Conservation (phyloP, 2,888 invertebrate species). For the Noctua janthe region DNA sequence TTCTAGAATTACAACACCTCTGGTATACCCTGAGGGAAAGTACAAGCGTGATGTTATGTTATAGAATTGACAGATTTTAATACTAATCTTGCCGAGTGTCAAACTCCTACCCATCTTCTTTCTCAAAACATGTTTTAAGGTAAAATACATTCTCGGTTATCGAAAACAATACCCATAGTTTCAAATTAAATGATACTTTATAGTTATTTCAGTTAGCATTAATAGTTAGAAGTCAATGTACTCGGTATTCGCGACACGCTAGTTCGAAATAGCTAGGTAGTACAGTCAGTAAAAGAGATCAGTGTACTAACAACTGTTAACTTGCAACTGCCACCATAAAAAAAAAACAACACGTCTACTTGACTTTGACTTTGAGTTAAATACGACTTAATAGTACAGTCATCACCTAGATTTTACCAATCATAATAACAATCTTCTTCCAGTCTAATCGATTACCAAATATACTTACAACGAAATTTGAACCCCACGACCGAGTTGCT, state of each 20-base stretch:
- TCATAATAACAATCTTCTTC: too few relatives aligned
- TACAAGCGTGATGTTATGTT: neutral
- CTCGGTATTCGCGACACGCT: slow-evolving; percentile 48
- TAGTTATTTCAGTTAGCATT: slow-evolving; percentile 46
- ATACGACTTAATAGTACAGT: too few relatives aligned
- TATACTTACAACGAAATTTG: too few relatives aligned
- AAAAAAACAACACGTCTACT: too few relatives aligned
- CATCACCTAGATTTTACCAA: too few relatives aligned
- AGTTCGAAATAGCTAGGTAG: slow-evolving; percentile 49
- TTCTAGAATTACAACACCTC: neutral
- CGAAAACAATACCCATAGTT: slow-evolving; percentile 26
- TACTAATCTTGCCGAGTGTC: neutral
- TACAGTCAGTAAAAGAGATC: slow-evolving; percentile 8
- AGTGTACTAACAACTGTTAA: neutral
- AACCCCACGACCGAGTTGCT: too few relatives aligned
- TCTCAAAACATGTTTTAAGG: neutral
- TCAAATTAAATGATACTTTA: slow-evolving; percentile 39
- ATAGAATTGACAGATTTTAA: neutral
- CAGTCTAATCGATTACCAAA: too few relatives aligned
- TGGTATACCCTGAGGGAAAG: neutral
- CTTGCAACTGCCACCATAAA: too few relatives aligned
- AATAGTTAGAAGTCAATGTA: slow-evolving; percentile 51
- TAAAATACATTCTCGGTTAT: slow-evolving; percentile 19
- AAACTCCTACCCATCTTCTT: neutral
- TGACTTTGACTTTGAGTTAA: too few relatives aligned